These are phyloP conservation scores for Oophaga pumilio DNA, from an alignment of 2,113 vertebrate genomes.

Conservation along the genomic window DNA sequence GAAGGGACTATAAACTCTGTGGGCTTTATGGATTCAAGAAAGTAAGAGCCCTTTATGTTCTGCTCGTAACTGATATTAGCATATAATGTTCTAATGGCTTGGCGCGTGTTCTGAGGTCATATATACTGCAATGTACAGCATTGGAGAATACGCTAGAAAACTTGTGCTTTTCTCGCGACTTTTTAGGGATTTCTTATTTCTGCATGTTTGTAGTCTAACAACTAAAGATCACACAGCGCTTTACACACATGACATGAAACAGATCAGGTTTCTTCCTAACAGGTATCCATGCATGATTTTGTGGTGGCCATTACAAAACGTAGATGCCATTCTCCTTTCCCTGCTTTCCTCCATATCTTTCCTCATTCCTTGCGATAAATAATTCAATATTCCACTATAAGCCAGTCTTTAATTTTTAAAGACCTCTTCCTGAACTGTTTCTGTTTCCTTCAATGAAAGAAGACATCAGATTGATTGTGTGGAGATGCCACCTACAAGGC, in stretches of 20 bases:
- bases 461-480: constrained; percentile 90
- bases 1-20: constrained; percentile 98
- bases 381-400: not conserved
- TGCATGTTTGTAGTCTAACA: constrained; percentile 21
- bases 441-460: constrained; percentile 73
- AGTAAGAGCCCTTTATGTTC: constrained; percentile 79
- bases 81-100: constrained; percentile 7
- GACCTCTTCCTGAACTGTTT: constrained; percentile 51
- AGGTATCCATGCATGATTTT: constrained; percentile 51
- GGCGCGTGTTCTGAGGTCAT: not conserved
- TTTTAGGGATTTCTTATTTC: constrained; percentile 25
- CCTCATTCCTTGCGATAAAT: constrained; percentile 2
- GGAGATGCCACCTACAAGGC: constrained; percentile 79
- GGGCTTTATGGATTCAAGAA: constrained; percentile 96
- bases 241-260: not conserved
- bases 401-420: not conserved
- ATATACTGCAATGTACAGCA: not conserved
- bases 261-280: constrained; percentile 57
- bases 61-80: constrained; percentile 43
- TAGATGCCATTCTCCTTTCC: constrained; percentile 10
- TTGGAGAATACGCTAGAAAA: not conserved
- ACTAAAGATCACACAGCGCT: constrained; percentile 6
- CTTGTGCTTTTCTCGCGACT: constrained; percentile 1
- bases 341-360: constrained; percentile 18
- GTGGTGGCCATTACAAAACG: constrained; percentile 29